Base-by-base conservation (phyloP, 2,113 vertebrate genomes). In the Myotis yumanensis region DNA sequence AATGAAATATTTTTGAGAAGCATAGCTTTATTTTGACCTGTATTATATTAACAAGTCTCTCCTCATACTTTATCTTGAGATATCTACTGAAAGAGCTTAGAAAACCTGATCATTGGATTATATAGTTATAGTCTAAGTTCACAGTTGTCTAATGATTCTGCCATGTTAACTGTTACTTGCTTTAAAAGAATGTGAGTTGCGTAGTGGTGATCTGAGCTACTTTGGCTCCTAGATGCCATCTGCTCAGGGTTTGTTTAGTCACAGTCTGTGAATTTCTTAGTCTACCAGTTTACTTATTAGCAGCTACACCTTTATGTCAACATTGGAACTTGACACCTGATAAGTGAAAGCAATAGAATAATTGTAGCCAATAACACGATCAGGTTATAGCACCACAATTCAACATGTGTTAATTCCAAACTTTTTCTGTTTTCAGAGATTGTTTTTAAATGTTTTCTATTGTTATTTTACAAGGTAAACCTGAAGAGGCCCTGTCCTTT, bases 401-500 rank as follows among this genome's bases (percentile, higher is more conserved):
- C 18, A 66, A 4, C 1, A 84, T 22, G 10, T 86, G 4, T 86
- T 7, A 32, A 0, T 81, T 80, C 28, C 28, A 87, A 62, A 64
- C 46, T 68, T 17, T 77, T 62, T 83, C 57, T 83, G 20, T 43
- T 32, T 46, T 64, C 46, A 46, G n/a, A 32, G 83, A 77, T 89
- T 62, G 86, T 84, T 77, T 93, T 90, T 71, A 30, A 52, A 66
- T 76, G 66, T 76, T 30, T 62, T 28, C 35, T 95, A 0, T 95
- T 35, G 11, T 81, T 80, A 83, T 3, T 87, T 96, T 96, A 3
- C 87, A 99, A 99, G 99, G 99, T 99, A 62, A 99, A 99, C 95
- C 97, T 99, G 46, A 99, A 99, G 85, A 99, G 99, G 69, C 98
- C 98, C 0, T 99, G 99, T 97, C 99, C 99, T 6, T 99, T 99